These are phyloP conservation scores for Cavia porcellus DNA, from an alignment of 2,113 vertebrate species.

Conservation along the genomic window DNA sequence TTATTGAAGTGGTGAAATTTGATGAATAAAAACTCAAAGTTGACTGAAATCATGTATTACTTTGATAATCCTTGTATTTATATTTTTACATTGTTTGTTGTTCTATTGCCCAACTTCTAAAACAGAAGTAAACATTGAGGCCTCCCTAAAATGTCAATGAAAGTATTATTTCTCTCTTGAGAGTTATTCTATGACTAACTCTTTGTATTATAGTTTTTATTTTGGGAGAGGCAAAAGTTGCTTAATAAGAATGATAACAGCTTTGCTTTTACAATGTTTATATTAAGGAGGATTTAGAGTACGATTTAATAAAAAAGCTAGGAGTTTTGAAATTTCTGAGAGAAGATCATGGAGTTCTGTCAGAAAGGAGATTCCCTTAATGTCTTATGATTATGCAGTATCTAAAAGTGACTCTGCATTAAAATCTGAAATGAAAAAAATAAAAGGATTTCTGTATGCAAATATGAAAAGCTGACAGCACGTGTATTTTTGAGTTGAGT, in stretches of 20 bases:
- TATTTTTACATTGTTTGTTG: background rate
- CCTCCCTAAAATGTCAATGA: background rate
- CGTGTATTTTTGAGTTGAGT: constrained; percentile 3
- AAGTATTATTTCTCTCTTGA: background rate
- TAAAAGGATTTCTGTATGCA: constrained; percentile 21
- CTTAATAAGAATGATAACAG: background rate
- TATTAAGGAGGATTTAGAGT: background rate
- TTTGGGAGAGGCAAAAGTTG: background rate
- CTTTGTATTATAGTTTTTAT: background rate
- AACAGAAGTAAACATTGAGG: background rate
- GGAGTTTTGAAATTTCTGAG: background rate
- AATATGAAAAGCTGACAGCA: background rate
- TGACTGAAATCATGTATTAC: background rate
- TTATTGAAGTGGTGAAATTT: background rate
- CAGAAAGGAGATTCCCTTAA: background rate
- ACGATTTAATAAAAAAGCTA: background rate
- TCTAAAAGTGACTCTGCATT: constrained; percentile 14
- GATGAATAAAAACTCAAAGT: background rate
- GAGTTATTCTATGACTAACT: background rate
- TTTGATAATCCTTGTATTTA: background rate
- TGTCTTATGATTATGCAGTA: background rate
- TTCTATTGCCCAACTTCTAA: background rate
- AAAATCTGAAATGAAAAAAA: constrained; percentile 43
- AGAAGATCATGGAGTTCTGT: background rate
- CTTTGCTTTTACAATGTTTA: background rate